phyloP scores from a whole-genome alignment of 2,113 vertebrate species.

The Mustela lutreola region DNA sequence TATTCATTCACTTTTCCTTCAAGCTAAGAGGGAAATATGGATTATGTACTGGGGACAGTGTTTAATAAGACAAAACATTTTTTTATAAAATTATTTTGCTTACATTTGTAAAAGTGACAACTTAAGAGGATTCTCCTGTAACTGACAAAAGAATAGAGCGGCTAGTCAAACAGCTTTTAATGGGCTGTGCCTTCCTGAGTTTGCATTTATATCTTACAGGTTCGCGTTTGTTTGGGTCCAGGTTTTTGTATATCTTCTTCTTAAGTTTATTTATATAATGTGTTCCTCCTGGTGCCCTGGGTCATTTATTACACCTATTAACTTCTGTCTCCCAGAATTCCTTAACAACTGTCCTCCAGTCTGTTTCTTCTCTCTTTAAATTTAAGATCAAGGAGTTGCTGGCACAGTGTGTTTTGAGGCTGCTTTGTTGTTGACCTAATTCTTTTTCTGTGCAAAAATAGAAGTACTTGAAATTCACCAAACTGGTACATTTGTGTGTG shows the following conservation, averaged over 20 bases:
- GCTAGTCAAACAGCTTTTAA: constrained; percentile 39
- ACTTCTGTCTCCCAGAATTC: constrained; percentile 78
- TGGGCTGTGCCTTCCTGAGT: neutral
- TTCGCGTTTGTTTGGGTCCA: constrained; percentile 71
- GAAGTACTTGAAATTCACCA: neutral
- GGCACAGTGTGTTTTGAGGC: neutral
- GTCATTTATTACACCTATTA: constrained; percentile 85
- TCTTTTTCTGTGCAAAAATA: constrained; percentile 18
- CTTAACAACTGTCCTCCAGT: constrained; percentile 64
- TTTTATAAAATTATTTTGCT: constrained; percentile 77
- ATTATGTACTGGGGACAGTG: constrained; percentile 70
- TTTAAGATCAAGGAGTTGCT: constrained; percentile 72
- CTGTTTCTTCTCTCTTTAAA: constrained; percentile 81
- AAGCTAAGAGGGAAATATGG: constrained; percentile 83
- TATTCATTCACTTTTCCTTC: constrained; percentile 79
- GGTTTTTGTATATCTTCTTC: constrained; percentile 76
- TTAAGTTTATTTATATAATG: constrained; percentile 84
- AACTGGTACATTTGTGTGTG: neutral
- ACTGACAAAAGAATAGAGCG: neutral
- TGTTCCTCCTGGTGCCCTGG: constrained; percentile 80
- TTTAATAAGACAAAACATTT: constrained; percentile 80
- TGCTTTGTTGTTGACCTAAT: constrained; percentile 31
- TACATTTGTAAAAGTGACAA: constrained; percentile 77
- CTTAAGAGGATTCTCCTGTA: constrained; percentile 73
- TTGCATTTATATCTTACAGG: constrained; percentile 38